Base-by-base conservation (phyloP, 1,140 invertebrate genomes). In the Rhagoletis zephyria region DNA sequence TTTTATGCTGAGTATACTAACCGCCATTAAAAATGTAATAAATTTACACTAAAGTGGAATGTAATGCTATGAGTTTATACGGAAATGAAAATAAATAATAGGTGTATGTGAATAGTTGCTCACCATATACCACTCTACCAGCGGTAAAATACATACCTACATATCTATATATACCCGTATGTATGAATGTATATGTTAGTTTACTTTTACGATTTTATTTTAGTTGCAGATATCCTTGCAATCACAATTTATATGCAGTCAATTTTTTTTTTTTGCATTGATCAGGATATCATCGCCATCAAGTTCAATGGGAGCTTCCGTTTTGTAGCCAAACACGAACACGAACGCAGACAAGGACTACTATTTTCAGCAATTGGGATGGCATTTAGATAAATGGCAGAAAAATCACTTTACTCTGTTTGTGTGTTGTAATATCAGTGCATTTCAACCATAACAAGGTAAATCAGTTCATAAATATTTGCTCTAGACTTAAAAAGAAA, bases 51-150 rank as follows among this genome's bases (percentile, higher is more conserved):
- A 81, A 81, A 81, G 45, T 56, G 74, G 48, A 81, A 56, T 19
- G 14, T 14, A 56, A 51, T 81, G 30, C 67, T 56, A 81, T 10
- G 16, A 81, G 74, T 81, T 81, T 81, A 56, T 81, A 30, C 74
- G 74, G 48, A 81, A 81, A 81, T 81, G 67, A 74, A 74, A 42
- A 81, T 81, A 81, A 81, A 81, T 74, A 45, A 74, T 74, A 48
- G 3, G 67, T 40, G 40, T 74, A 74, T 42, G 67, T 74, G 67
- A 16, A 42, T 74, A 74, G 67, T 74, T 42, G 67, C 42, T 74
- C 40, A 45, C 4, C 7, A 9, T 4, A 4, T 12, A 9, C 4
- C 61, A 63, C 51, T 56, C 51, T 63, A 4, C 10, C 10, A 63
- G 61, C 9, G 61, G 61, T 63, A 63, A 56, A 5, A 56, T 56